Conservation (phyloP, 2,888 invertebrate genomes). For the Apocheima hispidaria region DNA sequence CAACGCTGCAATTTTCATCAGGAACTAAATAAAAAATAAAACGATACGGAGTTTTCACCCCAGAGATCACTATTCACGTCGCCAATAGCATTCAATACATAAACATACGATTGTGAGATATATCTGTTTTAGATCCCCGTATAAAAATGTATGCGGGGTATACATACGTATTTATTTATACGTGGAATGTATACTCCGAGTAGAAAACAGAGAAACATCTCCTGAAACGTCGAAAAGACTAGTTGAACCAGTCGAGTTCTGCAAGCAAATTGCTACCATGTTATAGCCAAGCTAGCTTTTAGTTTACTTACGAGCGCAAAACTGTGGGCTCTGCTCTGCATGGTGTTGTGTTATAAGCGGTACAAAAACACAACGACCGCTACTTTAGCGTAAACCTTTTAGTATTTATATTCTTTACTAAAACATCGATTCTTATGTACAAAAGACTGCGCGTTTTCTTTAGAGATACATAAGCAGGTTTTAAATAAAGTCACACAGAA, state of each 20-base stretch:
- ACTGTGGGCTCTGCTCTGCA: too few species aligned
- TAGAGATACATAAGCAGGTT: too few species aligned
- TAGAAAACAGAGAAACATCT: not conserved
- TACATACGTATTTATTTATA: conserved; percentile 30
- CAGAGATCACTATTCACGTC: conserved; percentile 22
- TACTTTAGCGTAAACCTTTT: too few species aligned
- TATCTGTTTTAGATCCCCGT: conserved; percentile 64
- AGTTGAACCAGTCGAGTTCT: not conserved
- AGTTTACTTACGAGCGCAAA: too few species aligned
- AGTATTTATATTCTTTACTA: too few species aligned
- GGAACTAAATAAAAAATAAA: not conserved
- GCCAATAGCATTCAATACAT: conserved; percentile 50
- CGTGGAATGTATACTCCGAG: not conserved
- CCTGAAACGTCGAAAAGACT: too few species aligned
- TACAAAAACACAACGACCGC: too few species aligned
- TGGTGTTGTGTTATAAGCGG: too few species aligned
- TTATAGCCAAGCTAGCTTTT: too few species aligned
- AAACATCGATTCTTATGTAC: too few species aligned
- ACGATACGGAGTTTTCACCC: conserved; percentile 1
- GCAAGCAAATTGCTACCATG: not conserved
- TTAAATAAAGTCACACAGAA: too few species aligned
- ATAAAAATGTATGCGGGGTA: conserved; percentile 75
- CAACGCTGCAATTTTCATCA: not conserved
- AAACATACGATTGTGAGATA: conserved; percentile 52
- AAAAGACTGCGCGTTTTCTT: too few species aligned